phyloP scores from a whole-genome alignment of 2,797 vertebrate species.

The Discoglossus pictus region DNA sequence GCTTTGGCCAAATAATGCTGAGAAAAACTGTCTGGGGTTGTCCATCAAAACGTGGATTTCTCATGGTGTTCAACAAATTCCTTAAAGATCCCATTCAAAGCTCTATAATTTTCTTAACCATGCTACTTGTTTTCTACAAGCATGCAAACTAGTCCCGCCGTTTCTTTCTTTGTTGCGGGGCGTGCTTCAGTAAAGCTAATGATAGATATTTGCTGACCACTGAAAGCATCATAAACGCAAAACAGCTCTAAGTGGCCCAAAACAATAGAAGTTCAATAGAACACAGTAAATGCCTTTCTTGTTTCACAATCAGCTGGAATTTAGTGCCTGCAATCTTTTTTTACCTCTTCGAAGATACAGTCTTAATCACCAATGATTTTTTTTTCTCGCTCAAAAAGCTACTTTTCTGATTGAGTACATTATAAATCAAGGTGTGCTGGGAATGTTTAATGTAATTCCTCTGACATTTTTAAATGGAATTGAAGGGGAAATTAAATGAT shows the following conservation, averaged over 20 bases:
- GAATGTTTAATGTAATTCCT: conserved; percentile 35
- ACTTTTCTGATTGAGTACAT: conserved; percentile 26
- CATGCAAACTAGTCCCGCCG: no score
- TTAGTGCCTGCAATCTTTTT: conserved; percentile 14
- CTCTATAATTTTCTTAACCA: no score
- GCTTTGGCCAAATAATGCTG: no score
- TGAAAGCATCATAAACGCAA: background rate
- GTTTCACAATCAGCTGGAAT: conserved; percentile 20
- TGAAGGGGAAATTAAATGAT: conserved; percentile 3
- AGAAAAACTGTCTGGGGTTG: no score
- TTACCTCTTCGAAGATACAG: conserved; percentile 24
- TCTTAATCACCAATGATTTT: conserved; percentile 34
- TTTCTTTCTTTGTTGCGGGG: no score
- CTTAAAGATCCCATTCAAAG: no score
- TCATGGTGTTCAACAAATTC: no score
- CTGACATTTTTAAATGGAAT: conserved; percentile 20
- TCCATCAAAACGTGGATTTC: no score
- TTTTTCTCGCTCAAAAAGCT: background rate
- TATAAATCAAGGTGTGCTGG: conserved; percentile 20
- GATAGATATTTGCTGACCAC: background rate
- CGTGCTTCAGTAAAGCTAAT: no score
- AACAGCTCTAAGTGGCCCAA: background rate
- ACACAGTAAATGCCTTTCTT: background rate
- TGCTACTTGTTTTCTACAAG: no score
- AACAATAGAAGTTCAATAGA: no score